phyloP scores from a whole-genome alignment of 64 coral and sea anemone genomes.

The Exaiptasia diaphana region DNA sequence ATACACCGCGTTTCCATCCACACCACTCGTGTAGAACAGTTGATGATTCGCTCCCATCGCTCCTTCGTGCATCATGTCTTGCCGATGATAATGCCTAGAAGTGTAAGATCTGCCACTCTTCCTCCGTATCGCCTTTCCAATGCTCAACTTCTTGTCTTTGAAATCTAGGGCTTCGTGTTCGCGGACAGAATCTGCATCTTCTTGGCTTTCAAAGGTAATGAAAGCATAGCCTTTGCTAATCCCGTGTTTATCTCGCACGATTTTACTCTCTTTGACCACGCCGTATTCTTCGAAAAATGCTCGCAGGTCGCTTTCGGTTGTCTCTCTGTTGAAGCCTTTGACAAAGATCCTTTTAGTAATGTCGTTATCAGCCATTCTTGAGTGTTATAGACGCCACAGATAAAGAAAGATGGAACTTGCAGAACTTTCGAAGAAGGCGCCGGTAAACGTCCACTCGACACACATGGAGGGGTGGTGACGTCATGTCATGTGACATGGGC shows the following conservation, averaged over 20 bases:
- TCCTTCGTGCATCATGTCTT: constrained; percentile 60
- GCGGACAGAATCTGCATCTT: constrained; percentile 66
- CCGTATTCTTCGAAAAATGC: constrained; percentile 92
- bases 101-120: constrained; percentile 69
- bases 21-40: constrained; percentile 41
- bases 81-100: constrained; percentile 10
- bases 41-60: constrained; percentile 29
- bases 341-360: constrained; percentile 96
- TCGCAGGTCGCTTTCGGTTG: constrained; percentile 88
- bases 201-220: constrained; percentile 96
- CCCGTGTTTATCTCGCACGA: constrained; percentile 87
- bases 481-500: too few relatives aligned
- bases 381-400: neutral
- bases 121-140: constrained; percentile 83
- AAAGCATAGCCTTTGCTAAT: constrained; percentile 91
- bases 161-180: constrained; percentile 81
- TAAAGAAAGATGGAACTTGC: constrained; percentile 1
- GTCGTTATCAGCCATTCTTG: constrained; percentile 79
- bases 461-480: too few relatives aligned
- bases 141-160: constrained; percentile 79
- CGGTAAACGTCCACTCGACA: too few relatives aligned
- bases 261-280: constrained; percentile 82
- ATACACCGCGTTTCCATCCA: constrained; percentile 58
- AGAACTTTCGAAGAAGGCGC: neutral
- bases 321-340: constrained; percentile 92